Base-by-base conservation (phyloP, 1,140 invertebrate genomes). In the Cotesia typhae region DNA sequence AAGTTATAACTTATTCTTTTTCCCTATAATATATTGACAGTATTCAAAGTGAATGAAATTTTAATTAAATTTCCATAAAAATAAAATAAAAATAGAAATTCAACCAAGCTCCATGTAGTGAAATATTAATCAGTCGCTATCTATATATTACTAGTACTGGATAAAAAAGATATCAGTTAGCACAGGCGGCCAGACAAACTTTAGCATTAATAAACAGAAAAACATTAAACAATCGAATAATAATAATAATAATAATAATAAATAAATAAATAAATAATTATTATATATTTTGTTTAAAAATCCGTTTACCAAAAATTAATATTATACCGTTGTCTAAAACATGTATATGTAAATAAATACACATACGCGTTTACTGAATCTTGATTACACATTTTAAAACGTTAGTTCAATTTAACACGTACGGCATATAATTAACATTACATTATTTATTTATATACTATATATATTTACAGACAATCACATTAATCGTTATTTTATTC, bases 381-480 rank as follows among this genome's bases (percentile, higher is more conserved):
- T 47, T 6, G 6, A 47, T 47, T 47, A 47, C 41, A 47, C 6
- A 47, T 47, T 47, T 47, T 47, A 47, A 47, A 84, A 85, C 76
- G 75, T 81, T 77, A 67, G 73, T 82, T 81, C 79, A 84, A 81
- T 85, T 78, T 85, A 86, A 87, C 85, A 87, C 84, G 81, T 86
- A 86, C 81, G 82, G 84, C 81, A 85, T 87, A 84, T 85, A 77
- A 80, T 86, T 84, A 85, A 20, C 17, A 55, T 87, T 86, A 85
- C 74, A 78, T 85, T 81, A 82, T 83, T 77, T 70, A 83, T 79
- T 82, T 83, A 84, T 73, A 78, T 78, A 74, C 76, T 78, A 52
- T 86, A 78, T 78, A 47, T 86, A 86, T 86, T 86, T 87, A 87
- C 85, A 84, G 82, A 87, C 84, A 86, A 86, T 87, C 84, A 87